Evolutionary conservation across 2,797 vertebrate species (phyloP).

Genomic region (Eulemur coronatus): DNA sequence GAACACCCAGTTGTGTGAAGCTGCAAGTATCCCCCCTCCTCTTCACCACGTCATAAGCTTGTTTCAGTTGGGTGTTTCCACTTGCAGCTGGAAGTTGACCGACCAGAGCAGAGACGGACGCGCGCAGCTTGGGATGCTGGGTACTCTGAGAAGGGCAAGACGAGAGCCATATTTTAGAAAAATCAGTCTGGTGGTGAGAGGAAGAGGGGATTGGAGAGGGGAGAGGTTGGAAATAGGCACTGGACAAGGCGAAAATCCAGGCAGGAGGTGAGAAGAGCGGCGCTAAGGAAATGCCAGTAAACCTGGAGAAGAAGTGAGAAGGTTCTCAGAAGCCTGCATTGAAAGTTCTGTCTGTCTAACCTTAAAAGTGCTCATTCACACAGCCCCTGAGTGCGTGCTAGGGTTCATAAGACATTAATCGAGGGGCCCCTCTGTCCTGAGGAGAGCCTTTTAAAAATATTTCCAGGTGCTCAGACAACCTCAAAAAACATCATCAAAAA

Average conservation of each 20-base stretch:
- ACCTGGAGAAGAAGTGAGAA: background rate
- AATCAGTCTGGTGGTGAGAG: background rate
- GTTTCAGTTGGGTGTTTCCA: background rate
- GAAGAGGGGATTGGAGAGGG: background rate
- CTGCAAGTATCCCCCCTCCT: background rate
- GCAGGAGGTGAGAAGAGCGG: background rate
- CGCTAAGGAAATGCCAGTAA: background rate
- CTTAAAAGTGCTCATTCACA: background rate
- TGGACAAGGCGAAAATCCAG: background rate
- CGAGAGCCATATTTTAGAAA: background rate
- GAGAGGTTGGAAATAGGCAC: background rate
- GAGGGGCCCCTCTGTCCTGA: background rate
- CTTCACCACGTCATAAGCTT: background rate
- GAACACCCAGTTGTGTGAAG: background rate
- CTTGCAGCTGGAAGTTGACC: background rate
- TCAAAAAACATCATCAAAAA: background rate
- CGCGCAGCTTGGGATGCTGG: background rate
- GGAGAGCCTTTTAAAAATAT: background rate
- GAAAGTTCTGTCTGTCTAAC: background rate
- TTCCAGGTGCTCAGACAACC: background rate
- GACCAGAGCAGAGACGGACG: background rate
- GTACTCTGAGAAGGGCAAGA: background rate
- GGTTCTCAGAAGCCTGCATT: background rate
- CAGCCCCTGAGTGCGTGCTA: background rate
- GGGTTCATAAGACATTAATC: background rate